Conservation (phyloP, 2,888 invertebrate genomes). For the Aricia artaxerxes region DNA sequence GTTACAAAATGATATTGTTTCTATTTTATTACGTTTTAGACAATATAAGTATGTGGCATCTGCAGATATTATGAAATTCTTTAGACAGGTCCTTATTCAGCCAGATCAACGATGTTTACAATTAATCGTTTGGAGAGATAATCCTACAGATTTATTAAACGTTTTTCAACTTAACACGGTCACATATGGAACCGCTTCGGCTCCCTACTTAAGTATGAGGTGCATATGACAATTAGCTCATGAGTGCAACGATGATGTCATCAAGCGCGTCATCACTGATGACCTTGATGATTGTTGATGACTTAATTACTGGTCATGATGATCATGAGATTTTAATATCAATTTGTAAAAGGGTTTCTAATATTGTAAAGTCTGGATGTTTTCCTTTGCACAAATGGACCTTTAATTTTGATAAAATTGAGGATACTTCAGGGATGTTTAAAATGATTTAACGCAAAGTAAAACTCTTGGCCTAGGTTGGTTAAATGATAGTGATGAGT, state of each 20-base stretch:
- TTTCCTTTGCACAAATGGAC: conserved; percentile 38
- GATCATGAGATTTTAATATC: background rate
- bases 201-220: conserved; percentile 47
- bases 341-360: background rate
- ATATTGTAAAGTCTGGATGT: conserved; percentile 32
- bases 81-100: conserved; percentile 35
- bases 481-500: conserved; percentile 34
- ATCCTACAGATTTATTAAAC: conserved; percentile 39
- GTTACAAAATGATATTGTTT: conserved; percentile 41
- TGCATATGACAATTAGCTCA: conserved; percentile 47
- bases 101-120: conserved; percentile 39
- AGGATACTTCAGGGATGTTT: background rate
- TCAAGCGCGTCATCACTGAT: conserved; percentile 40
- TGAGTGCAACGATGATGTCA: conserved; percentile 44
- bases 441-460: conserved; percentile 34
- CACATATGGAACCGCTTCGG: conserved; percentile 45
- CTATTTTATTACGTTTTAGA: conserved; percentile 45
- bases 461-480: conserved; percentile 40
- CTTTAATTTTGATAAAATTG: conserved; percentile 34
- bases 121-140: conserved; percentile 49
- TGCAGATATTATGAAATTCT: conserved; percentile 44
- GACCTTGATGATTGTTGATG: conserved; percentile 44
- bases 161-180: conserved; percentile 41
- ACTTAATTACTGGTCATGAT: conserved; percentile 42
- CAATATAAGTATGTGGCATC: conserved; percentile 31